phyloP scores from a whole-genome alignment of 2,113 vertebrate species.

The Podilymbus podiceps region DNA sequence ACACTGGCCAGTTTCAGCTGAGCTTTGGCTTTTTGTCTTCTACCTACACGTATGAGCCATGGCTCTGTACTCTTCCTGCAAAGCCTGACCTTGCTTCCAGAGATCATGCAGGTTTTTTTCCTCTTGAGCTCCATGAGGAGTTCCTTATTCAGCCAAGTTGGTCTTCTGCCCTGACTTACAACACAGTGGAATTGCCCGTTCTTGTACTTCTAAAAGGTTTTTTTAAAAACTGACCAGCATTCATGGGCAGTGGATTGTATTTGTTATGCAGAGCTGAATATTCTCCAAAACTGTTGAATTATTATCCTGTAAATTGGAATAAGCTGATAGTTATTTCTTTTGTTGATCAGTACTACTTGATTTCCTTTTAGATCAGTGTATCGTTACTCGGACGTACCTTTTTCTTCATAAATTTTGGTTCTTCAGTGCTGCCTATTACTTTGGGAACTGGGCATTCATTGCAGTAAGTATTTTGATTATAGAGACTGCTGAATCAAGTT shows the following conservation, averaged over 20 bases:
- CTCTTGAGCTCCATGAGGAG: neutral
- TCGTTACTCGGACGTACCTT: constrained; percentile 90
- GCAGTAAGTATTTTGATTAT: constrained; percentile 79
- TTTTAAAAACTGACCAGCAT: neutral
- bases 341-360: neutral
- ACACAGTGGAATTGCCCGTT: neutral
- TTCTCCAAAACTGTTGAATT: neutral
- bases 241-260: neutral
- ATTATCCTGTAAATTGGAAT: neutral
- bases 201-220: neutral
- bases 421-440: constrained; percentile 96
- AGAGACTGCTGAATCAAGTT: neutral
- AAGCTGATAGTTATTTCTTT: neutral
- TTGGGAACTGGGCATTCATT: constrained; percentile 98
- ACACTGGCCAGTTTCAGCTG: neutral
- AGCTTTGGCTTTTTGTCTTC: neutral
- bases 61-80: neutral
- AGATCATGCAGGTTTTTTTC: neutral
- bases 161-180: neutral
- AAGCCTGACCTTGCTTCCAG: neutral
- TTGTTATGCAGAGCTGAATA: neutral
- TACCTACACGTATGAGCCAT: neutral
- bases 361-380: constrained; percentile 89
- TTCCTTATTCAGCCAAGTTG: neutral
- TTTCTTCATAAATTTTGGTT: constrained; percentile 99